phyloP scores from a whole-genome alignment of 2,888 invertebrate genomes.

The Holacanthella duospinosa region DNA sequence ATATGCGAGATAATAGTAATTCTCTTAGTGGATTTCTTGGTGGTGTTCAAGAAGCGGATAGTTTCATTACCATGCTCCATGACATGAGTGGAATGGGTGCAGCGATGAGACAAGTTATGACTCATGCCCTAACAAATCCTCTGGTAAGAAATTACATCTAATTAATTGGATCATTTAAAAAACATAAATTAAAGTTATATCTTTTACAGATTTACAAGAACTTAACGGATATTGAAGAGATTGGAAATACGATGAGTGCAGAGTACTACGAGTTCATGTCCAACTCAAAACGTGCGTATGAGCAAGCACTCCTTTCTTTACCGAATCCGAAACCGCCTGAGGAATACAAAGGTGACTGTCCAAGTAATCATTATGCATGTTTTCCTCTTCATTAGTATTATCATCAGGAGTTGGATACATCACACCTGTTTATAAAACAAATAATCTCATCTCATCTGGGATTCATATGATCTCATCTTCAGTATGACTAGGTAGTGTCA shows the following conservation, averaged over 20 bases:
- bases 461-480: no score
- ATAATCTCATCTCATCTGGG: neutral
- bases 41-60: slow-evolving; percentile 74
- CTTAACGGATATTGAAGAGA: slow-evolving; percentile 42
- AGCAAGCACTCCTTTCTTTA: slow-evolving; percentile 67
- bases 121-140: slow-evolving; percentile 76
- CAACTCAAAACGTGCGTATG: slow-evolving; percentile 63
- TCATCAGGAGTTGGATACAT: neutral
- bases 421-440: no score
- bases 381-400: neutral
- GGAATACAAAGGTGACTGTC: slow-evolving; percentile 55
- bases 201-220: slow-evolving; percentile 59
- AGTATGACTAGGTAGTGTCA: no score
- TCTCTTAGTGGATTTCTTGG: slow-evolving; percentile 48
- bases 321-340: slow-evolving; percentile 62
- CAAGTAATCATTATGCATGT: slow-evolving; percentile 6
- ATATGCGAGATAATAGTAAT: slow-evolving; percentile 70
- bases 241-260: slow-evolving; percentile 46
- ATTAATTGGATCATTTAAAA: neutral
- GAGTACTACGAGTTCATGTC: slow-evolving; percentile 63
- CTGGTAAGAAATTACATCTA: slow-evolving; percentile 46
- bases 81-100: slow-evolving; percentile 94
- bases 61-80: slow-evolving; percentile 79
- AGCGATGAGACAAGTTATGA: slow-evolving; percentile 87
- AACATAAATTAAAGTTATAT: slow-evolving; percentile 2